phyloP scores from a whole-genome alignment of 2,797 vertebrate species.

The Steatocranus sp. region DNA sequence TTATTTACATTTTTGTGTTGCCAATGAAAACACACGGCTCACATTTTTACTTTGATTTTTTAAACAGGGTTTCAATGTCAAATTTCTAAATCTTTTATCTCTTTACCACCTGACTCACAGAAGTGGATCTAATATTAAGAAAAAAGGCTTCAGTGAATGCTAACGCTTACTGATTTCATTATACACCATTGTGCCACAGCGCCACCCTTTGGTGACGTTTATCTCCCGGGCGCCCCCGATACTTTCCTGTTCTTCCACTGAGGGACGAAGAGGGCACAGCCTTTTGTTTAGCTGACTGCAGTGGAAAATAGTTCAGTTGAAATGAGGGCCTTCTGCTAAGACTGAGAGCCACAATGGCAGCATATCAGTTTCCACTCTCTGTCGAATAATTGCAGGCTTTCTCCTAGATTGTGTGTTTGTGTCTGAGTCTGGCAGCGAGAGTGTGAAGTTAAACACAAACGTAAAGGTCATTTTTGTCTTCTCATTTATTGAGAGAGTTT shows the following conservation, averaged over 20 bases:
- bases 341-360: conserved; percentile 39
- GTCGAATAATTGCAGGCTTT: conserved; percentile 50
- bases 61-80: neutral
- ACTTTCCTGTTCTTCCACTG: neutral
- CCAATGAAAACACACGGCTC: neutral
- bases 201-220: conserved; percentile 48
- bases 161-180: neutral
- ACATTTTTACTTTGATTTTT: neutral
- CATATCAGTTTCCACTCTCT: conserved; percentile 60
- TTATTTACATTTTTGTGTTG: neutral
- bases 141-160: conserved; percentile 1
- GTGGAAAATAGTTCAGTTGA: conserved; percentile 52
- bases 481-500: conserved; percentile 40
- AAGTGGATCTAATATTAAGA: neutral
- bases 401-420: conserved; percentile 25
- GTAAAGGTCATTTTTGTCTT: conserved; percentile 33
- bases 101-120: neutral
- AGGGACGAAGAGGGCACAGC: conserved; percentile 30
- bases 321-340: conserved; percentile 24
- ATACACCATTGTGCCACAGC: conserved; percentile 15
- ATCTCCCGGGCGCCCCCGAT: neutral
- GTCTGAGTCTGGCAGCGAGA: conserved; percentile 29
- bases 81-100: neutral
- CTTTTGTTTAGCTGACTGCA: conserved; percentile 43
- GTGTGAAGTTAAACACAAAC: conserved; percentile 35